These are phyloP conservation scores for Catalaphyllia jardinei DNA, from an alignment of 64 coral and sea anemone species.

Conservation along the genomic window DNA sequence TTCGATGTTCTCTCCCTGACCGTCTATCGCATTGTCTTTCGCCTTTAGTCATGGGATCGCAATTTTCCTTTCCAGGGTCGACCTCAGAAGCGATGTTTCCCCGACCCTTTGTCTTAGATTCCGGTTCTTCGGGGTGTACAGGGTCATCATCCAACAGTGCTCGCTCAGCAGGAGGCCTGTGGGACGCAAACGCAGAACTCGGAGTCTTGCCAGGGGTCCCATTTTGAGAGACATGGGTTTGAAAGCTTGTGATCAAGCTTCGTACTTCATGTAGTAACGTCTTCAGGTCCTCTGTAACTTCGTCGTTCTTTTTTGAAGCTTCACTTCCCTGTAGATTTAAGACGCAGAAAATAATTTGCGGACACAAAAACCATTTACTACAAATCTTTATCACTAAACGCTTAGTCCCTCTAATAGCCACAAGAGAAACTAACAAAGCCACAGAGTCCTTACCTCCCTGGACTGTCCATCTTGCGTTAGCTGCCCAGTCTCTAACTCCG, in stretches of 20 bases:
- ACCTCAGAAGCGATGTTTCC: neutral
- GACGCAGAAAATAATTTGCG: neutral
- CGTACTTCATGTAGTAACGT: constrained; percentile 51
- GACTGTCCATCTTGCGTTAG: neutral
- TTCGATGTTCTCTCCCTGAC: neutral
- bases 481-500: neutral
- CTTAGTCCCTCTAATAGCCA: too few relatives aligned
- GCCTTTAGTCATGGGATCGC: neutral
- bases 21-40: neutral
- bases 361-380: too few relatives aligned
- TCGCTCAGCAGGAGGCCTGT: neutral
- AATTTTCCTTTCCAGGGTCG: neutral
- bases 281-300: constrained; percentile 60
- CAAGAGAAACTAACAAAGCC: neutral
- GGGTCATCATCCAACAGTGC: neutral
- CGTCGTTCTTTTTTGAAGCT: constrained; percentile 5
- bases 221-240: constrained; percentile 37
- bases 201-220: neutral
- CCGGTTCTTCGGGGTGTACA: neutral
- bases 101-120: neutral
- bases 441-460: neutral
- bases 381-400: neutral
- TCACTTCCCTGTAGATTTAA: neutral
- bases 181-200: neutral
- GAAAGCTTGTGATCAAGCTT: constrained; percentile 55